Base-by-base conservation (phyloP, 2,113 vertebrate species). In the Riparia riparia region DNA sequence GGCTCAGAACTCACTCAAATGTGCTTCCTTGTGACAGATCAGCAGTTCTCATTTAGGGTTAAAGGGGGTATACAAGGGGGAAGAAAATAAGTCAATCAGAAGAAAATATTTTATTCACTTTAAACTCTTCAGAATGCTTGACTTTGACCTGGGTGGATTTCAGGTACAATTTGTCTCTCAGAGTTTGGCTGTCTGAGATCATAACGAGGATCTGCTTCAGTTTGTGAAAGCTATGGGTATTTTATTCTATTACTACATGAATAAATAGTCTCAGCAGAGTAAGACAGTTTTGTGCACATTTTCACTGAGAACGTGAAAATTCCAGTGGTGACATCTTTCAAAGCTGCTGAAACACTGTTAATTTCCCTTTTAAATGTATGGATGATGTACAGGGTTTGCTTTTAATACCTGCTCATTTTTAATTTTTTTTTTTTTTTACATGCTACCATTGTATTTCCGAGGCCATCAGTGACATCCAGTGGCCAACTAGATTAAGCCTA, bases 391-490 rank as follows among this genome's bases (percentile, higher is more conserved):
- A 51, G 21, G 14, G 1, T 20, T 39, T 72, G 39, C 22, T 77
- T 73, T 91, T 73, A 94, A 79, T 79, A 91, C 50, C 81, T 95
- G 78, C 73, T 45, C 14, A 42, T 41, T 61, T 84, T 81, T 37
- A 37, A 37, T 37, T 87, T 74, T 80, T 86, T 49, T 80, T 86
- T 49, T 37, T 87, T 74, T 80, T 86, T 45, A 65, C 31, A 64
- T 74, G 76, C 49, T 92, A 50, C 63, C 70, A 89, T 93, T 96
- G 96, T 94, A 77, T 96, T 97, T 93, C 77, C 96, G 97, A 95
- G 94, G 96, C 89, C 80, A 93, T 97, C 97, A 97, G 97, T 98
- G 97, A 97, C 97, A 98, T 97, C 97, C 97, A 97, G 97, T 97
- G 97, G 97, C 95, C 95, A 95, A 94, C 77, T 71, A 92, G 73